Evolutionary conservation across 2,888 invertebrate species (phyloP).

Genomic region (Zonitis immaculata): DNA sequence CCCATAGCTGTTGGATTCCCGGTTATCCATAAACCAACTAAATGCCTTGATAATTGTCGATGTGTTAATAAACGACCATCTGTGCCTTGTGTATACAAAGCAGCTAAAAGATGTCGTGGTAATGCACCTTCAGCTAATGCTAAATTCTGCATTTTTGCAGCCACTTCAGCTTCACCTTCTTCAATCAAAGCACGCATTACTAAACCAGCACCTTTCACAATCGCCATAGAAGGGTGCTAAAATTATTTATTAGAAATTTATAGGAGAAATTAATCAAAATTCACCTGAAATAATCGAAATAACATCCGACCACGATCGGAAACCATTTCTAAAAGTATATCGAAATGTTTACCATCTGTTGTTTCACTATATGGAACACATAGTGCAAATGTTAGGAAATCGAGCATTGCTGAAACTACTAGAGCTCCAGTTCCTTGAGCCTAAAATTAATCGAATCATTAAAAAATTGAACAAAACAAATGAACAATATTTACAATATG

Average conservation of each 20-base stretch:
- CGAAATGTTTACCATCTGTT: conserved; percentile 94
- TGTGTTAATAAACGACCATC: conserved; percentile 83
- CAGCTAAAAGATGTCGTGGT: conserved; percentile 85
- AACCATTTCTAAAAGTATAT: conserved; percentile 88
- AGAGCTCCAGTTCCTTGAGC: conserved; percentile 90
- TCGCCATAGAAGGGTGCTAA: conserved; percentile 94
- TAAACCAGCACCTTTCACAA: conserved; percentile 96
- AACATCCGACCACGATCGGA: conserved; percentile 86
- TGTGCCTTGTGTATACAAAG: conserved; percentile 75
- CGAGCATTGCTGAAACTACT: conserved; percentile 95
- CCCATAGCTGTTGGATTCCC: conserved; percentile 89
- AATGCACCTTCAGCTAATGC: conserved; percentile 96
- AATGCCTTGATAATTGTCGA: conserved; percentile 86
- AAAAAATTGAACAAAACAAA: conserved; percentile 7
- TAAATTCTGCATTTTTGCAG: conserved; percentile 90
- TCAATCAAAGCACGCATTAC: conserved; percentile 97
- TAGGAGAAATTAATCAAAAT: neutral
- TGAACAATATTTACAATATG: conserved; percentile 73
- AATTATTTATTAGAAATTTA: conserved; percentile 5
- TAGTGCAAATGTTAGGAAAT: conserved; percentile 94
- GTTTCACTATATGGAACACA: conserved; percentile 99
- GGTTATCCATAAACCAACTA: conserved; percentile 94
- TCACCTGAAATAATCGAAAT: conserved; percentile 85
- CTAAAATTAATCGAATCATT: conserved; percentile 52
- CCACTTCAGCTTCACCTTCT: conserved; percentile 90